Base-by-base conservation (phyloP, 2,888 invertebrate species). In the Drosophila eohydei region DNA sequence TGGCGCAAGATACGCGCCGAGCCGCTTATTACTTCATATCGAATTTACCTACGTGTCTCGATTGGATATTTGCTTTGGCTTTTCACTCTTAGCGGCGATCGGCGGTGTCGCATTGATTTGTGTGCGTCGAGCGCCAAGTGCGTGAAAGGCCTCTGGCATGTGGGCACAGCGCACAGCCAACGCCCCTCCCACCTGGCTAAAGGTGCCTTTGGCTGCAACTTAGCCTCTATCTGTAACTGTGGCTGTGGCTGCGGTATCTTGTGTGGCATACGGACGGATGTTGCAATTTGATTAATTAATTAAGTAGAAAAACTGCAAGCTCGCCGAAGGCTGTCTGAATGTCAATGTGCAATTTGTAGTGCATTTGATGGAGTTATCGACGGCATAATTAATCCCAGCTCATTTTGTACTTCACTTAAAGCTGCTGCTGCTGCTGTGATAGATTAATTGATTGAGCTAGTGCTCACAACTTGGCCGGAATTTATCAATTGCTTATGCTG, bases 341-440 rank as follows among this genome's bases (percentile, higher is more conserved):
- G 85, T 89, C 85, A 89, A 88, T 89, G 83, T 76, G 78, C 89
- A 86, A 86, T 86, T 86, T 86, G 85, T 86, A 71, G 67, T 73
- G 62, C 69, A 65, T 70, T 74, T 76, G 88, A 76, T 69, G 71
- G 55, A 71, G 58, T 56, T 79, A 72, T 50, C 69, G 52, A 48
- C 28, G 30, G 41, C 58, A 28, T 43, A 21, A 38, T 9, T 61
- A 43, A 44, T 34, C 38, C 48, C 55, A 26, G 59, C 44, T 34
- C 48, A 50, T 52, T 52, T 28, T 26, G 14, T n/a, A 36, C 50
- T 36, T 30, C n/a, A 12, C n/a, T 65, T 44, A 2, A 41, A 40
- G 9, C 32, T 38, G 26, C 1, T 21, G 21, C 1, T 21, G 21
- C 26, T n/a, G 16, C 54, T 12, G n/a, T 9, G 14, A 34, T 6